Evolutionary conservation across 2,113 vertebrate genomes (phyloP), one percentile per base, ranked within the genome.

Genomic region (Nipponia nippon): DNA sequence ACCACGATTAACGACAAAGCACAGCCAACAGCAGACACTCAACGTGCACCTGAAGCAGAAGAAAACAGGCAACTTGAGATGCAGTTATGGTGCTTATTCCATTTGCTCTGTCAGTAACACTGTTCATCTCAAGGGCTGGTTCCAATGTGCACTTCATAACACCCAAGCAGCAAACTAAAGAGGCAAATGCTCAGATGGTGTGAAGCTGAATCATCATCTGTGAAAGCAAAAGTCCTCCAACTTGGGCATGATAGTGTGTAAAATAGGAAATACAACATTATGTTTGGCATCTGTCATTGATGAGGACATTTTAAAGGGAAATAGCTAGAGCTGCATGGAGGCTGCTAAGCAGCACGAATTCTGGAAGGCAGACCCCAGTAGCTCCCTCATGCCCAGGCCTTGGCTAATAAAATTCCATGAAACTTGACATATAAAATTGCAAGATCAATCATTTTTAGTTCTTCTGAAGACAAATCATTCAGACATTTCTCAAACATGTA

Each of bases 11-110:
- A 79, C 23, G 29, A 73, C 63, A 49, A 78, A 69, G 15, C 17
- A 40, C 0, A 1, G 46, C 8, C n/a, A 47, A 38, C 0, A 0
- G 40, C 59, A 61, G 19, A 30, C 11, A 40, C 34, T 12, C 8
- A 0, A n/a, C 20, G 25, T 17, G 15, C 47, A 50, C 26, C 36
- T 17, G 30, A 50, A 84, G 53, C 21, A 56, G 73, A 44, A 73
- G 26, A 61, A 36, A 69, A 34, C 11, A 38, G 13, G 32, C 1
- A 1, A 27, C 22, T 32, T 40, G 38, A 65, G 63, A 76, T 22
- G 23, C 14, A 7, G 25, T 66, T 46, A 29, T 0, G 1, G 26
- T 30, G 9, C 23, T 34, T 46, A 75, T 9, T 50, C 32, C 27
- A 30, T 46, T n/a, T 63, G 11, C 6, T 19, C 36, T 21, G 16